Percentiles rank a stretch among this genome's conserved stretches.
These are phyloP conservation scores for Syngnathus rostellatus DNA, from an alignment of 2,797 vertebrate genomes.

Conservation along the genomic window DNA sequence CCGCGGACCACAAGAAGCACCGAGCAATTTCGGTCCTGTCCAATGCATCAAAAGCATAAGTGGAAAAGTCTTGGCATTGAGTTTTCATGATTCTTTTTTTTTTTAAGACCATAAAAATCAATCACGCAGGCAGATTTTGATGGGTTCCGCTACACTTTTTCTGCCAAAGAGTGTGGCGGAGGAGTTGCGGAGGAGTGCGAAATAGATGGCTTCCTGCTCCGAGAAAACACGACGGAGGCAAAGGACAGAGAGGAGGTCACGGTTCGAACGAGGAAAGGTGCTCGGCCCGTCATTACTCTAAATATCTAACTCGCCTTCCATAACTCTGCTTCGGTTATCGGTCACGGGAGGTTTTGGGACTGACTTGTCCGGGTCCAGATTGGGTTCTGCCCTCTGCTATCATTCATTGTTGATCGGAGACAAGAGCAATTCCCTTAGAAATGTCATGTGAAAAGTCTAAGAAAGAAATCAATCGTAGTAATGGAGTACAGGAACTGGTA, in stretches of 20 bases:
- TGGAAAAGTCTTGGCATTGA: conserved; percentile 26
- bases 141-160: conserved; percentile 53
- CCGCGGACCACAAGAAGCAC: neutral
- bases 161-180: conserved; percentile 19
- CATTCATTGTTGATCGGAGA: conserved; percentile 50
- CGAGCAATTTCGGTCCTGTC: neutral
- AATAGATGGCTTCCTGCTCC: conserved; percentile 41
- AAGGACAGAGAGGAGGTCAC: conserved; percentile 1
- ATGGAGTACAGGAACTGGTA: neutral
- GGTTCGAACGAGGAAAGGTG: conserved; percentile 10
- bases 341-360: conserved; percentile 67
- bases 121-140: conserved; percentile 47
- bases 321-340: conserved; percentile 62
- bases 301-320: conserved; percentile 68
- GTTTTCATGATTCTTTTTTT: conserved; percentile 28
- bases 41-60: conserved; percentile 20
- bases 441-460: neutral
- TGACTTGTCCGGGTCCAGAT: conserved; percentile 40
- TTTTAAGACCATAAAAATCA: conserved; percentile 44
- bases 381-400: conserved; percentile 43
- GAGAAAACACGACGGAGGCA: conserved; percentile 11
- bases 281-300: conserved; percentile 55
- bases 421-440: neutral
- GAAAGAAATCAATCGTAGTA: neutral
- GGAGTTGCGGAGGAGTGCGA: conserved; percentile 31